Base-by-base conservation (phyloP, 2,797 vertebrate genomes). In the Trichosurus vulpecula region DNA sequence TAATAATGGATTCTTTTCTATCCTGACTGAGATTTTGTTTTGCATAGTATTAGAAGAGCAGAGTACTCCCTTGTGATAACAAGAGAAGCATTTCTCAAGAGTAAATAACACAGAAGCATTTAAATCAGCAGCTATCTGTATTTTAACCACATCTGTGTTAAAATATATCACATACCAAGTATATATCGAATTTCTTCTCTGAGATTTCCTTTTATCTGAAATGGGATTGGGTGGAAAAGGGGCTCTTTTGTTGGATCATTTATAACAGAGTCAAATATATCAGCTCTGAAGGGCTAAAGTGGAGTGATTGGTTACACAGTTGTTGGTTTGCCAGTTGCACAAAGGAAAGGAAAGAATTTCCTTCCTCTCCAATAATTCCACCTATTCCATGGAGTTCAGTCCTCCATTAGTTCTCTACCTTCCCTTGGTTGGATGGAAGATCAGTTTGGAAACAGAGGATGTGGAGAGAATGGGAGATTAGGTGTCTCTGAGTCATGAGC, bases 1-100 rank as follows among this genome's bases (percentile, higher is more conserved):
- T 98, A 98, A 98, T 98, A 98, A 98, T 98, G 98, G 91, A 98
- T 98, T 2, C 6, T 54, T 96, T 92, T 90, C 95, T 96, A 93
- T 97, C 92, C 87, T 95, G 54, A 93, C 56, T 95, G 92, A 97
- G 90, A 96, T 98, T 98, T 98, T 97, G 47, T 97, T 98, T 97
- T 98, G 94, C 96, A 97, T 97, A 97, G 97, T 96, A 96, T 96
- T 31, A 98, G 95, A 97, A 96, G 58, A 98, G 91, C 93, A 91
- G 87, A 93, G 35, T 97, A 94, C 74, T 98, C 95, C 95, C 90
- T 0, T 0, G 66, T 97, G 96, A 97, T 97, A 96, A 98, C 91
- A 97, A 97, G 95, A 74, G 22, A 98, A 97, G 29, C 22, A 92
- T 96, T 97, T 97, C 96, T 97, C 41, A 95, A 96, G 92, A 96